Evolutionary conservation across 1,140 invertebrate genomes (phyloP).

Genomic region (Bombus waltoni): DNA sequence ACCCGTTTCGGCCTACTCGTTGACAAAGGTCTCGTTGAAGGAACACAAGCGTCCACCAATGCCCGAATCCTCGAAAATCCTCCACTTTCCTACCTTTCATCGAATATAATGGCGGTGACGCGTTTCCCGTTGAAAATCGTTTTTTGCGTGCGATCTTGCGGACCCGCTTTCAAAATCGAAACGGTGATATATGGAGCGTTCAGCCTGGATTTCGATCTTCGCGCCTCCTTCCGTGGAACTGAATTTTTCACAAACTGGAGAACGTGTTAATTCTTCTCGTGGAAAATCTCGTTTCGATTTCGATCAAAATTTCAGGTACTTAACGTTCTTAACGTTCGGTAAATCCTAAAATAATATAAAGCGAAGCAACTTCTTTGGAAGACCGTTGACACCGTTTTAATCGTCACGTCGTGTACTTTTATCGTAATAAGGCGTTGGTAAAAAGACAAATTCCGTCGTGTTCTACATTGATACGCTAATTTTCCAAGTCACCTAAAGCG

Average conservation of each 20-base stretch:
- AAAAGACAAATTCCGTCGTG: too few relatives aligned
- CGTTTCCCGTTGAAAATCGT: not conserved
- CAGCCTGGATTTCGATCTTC: not conserved
- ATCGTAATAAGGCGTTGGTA: too few relatives aligned
- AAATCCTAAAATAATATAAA: too few relatives aligned
- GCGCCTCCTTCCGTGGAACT: not conserved
- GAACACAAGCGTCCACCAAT: conserved; percentile 5
- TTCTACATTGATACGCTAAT: too few relatives aligned
- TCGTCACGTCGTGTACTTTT: too few relatives aligned
- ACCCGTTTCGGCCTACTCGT: conserved; percentile 2
- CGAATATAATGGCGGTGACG: conserved; percentile 15
- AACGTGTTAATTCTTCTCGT: not conserved
- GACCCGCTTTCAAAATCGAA: conserved; percentile 13
- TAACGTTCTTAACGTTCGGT: too few relatives aligned
- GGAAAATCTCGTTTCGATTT: not conserved
- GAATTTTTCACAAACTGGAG: not conserved
- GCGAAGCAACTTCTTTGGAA: too few relatives aligned
- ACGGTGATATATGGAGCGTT: not conserved
- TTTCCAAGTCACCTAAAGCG: too few relatives aligned
- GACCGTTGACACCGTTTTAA: too few relatives aligned
- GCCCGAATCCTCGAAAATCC: not conserved
- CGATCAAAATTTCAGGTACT: too few relatives aligned
- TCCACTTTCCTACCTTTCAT: not conserved
- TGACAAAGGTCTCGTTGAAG: conserved; percentile 17
- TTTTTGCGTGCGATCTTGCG: conserved; percentile 9